Conservation (phyloP, 2,113 vertebrate species). For the Paedocypris sp. region DNA sequence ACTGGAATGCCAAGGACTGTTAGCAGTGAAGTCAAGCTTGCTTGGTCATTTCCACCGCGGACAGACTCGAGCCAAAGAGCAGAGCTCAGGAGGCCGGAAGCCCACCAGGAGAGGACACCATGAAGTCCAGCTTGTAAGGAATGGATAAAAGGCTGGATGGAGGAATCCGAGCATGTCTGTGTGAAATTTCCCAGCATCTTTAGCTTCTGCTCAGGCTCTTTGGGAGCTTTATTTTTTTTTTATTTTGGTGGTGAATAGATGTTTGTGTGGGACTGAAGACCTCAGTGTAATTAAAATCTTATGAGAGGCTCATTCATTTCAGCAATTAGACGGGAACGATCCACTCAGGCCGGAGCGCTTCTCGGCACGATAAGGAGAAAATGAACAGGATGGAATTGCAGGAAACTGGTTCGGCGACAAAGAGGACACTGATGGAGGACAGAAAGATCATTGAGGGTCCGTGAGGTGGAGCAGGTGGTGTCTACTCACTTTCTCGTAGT, state of each 20-base stretch:
- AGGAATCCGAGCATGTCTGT: too few species aligned
- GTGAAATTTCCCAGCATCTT: too few species aligned
- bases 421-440: background rate
- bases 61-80: slow-evolving; percentile 40
- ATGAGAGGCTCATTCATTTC: slow-evolving; percentile 55
- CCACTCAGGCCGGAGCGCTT: slow-evolving; percentile 34
- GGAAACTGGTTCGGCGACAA: background rate
- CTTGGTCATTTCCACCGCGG: slow-evolving; percentile 57
- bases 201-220: slow-evolving; percentile 41
- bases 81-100: slow-evolving; percentile 36
- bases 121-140: too few species aligned
- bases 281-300: slow-evolving; percentile 53
- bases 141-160: too few species aligned
- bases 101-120: too few species aligned
- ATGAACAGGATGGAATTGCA: slow-evolving; percentile 6
- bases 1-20: slow-evolving; percentile 50
- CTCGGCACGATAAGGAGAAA: slow-evolving; percentile 32
- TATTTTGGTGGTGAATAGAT: too few species aligned
- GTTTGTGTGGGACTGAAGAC: slow-evolving; percentile 32
- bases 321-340: slow-evolving; percentile 49
- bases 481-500: slow-evolving; percentile 94
- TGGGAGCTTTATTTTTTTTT: too few species aligned
- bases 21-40: slow-evolving; percentile 46
- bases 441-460: background rate
- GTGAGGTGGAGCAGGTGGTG: background rate